A percentile compares a stretch with the other conserved stretches of the same genome.
Evolutionary conservation across 2,888 invertebrate genomes (phyloP).

Genomic region (Ceraclea dissimilis): DNA sequence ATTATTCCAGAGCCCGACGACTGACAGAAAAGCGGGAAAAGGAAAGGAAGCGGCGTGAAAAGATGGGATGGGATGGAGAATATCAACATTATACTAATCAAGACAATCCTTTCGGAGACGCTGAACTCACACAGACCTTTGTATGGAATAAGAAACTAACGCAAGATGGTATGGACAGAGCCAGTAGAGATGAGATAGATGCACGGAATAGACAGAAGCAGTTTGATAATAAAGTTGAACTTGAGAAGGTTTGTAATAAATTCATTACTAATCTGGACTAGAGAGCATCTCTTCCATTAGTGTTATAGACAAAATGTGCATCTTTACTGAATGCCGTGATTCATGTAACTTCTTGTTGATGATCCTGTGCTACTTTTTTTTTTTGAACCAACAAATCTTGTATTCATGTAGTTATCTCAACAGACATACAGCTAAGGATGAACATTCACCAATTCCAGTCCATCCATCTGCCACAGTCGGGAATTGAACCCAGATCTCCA

Average conservation of each 20-base stretch:
- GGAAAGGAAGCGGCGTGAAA: slow-evolving; percentile 75
- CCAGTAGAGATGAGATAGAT: slow-evolving; percentile 73
- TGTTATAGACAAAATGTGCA: too few species aligned
- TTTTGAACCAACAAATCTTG: too few species aligned
- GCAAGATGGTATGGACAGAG: slow-evolving; percentile 79
- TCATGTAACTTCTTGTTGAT: too few species aligned
- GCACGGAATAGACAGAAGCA: slow-evolving; percentile 77
- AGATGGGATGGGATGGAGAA: slow-evolving; percentile 97
- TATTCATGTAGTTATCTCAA: too few species aligned
- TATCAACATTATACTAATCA: slow-evolving; percentile 95
- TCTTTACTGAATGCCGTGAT: too few species aligned
- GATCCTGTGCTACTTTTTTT: too few species aligned
- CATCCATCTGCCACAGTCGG: too few species aligned
- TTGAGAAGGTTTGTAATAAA: slow-evolving; percentile 72
- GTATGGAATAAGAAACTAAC: slow-evolving; percentile 96
- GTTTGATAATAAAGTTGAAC: slow-evolving; percentile 82
- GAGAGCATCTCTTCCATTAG: too few species aligned
- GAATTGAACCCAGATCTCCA: too few species aligned
- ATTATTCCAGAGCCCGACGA: slow-evolving; percentile 54
- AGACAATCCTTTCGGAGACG: slow-evolving; percentile 98
- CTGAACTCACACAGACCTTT: slow-evolving; percentile 88
- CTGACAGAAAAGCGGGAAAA: slow-evolving; percentile 87
- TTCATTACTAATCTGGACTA: slow-evolving; percentile 3
- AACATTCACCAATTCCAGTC: too few species aligned
- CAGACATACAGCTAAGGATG: too few species aligned